Evolutionary conservation across 2,797 vertebrate species (phyloP).

Genomic region (Anguilla anguilla): DNA sequence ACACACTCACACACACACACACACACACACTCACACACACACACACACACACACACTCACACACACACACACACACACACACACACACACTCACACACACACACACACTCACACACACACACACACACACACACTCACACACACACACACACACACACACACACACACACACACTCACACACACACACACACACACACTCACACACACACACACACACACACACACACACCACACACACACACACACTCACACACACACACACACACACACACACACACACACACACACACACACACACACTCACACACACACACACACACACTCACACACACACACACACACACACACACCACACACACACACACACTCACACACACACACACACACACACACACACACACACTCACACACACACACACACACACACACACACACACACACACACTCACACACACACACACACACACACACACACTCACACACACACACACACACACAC

Average conservation of each 20-base stretch:
- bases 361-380: neutral
- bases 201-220: no score
- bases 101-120: neutral
- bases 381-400: neutral
- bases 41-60: neutral
- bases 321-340: neutral
- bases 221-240: neutral
- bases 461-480: neutral
- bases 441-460: no score
- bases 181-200: no score
- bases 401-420: neutral
- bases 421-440: no score
- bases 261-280: neutral
- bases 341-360: neutral
- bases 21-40: neutral
- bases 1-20: neutral
- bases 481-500: neutral
- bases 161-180: neutral
- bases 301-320: neutral
- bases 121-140: constrained; percentile 1
- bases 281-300: neutral
- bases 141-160: neutral
- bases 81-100: neutral
- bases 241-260: neutral
- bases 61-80: neutral